These are phyloP conservation scores for Macropis europaea DNA, from an alignment of 2,888 invertebrate genomes.

Conservation along the genomic window DNA sequence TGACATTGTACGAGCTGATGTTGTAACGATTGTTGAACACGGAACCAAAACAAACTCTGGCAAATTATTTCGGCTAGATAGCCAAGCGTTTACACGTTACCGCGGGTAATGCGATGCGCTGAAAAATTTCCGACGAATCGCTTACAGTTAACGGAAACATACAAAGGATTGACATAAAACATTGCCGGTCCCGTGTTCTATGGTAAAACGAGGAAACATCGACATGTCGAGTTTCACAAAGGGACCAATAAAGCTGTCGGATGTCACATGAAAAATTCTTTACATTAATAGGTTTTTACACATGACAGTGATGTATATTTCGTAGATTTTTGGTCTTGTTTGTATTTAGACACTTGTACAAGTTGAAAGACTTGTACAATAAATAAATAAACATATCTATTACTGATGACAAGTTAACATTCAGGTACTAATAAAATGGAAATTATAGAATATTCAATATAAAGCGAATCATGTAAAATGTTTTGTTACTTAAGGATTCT, in stretches of 20 bases:
- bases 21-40: slow-evolving; percentile 48
- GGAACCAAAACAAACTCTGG: slow-evolving; percentile 30
- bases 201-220: neutral
- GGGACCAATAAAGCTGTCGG: neutral
- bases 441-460: too few relatives aligned
- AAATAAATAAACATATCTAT: too few relatives aligned
- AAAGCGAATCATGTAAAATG: too few relatives aligned
- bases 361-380: too few relatives aligned
- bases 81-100: slow-evolving; percentile 23
- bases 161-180: neutral
- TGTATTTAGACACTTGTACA: too few relatives aligned
- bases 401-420: too few relatives aligned
- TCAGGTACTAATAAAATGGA: too few relatives aligned
- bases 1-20: slow-evolving; percentile 41
- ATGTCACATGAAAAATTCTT: too few relatives aligned
- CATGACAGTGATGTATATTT: too few relatives aligned
- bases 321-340: too few relatives aligned
- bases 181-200: neutral
- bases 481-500: too few relatives aligned
- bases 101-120: slow-evolving; percentile 23
- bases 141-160: neutral
- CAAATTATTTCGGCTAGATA: slow-evolving; percentile 35
- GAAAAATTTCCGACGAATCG: slow-evolving; percentile 10
- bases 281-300: too few relatives aligned
- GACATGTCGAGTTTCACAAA: neutral